Evolutionary conservation across 2,888 invertebrate species (phyloP).

Genomic region (Apotomis capreana): DNA sequence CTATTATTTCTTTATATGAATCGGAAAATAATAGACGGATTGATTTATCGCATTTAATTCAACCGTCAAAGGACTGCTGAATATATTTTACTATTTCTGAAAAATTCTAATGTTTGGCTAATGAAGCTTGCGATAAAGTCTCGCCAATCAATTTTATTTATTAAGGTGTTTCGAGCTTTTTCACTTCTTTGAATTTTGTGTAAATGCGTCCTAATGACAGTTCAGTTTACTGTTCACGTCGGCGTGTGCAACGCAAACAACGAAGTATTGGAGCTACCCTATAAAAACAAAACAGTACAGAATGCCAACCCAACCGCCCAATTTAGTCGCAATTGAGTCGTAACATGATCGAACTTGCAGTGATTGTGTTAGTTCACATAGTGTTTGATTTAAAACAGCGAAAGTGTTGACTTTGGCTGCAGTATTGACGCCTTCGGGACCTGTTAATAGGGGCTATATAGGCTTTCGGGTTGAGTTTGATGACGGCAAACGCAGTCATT

Average conservation of each 20-base stretch:
- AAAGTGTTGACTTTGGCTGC: slow-evolving; percentile 4
- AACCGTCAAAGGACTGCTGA: too few species aligned
- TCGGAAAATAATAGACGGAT: too few species aligned
- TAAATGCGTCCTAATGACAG: slow-evolving; percentile 10
- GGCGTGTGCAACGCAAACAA: slow-evolving; percentile 10
- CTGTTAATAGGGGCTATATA: background rate
- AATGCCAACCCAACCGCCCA: background rate
- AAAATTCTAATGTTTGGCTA: too few species aligned
- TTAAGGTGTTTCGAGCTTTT: background rate
- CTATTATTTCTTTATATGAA: too few species aligned
- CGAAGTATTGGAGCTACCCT: slow-evolving; percentile 1
- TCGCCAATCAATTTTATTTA: too few species aligned
- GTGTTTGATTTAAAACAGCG: background rate
- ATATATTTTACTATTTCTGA: too few species aligned
- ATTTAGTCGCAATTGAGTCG: background rate
- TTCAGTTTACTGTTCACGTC: slow-evolving; percentile 14
- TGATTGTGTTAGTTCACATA: background rate
- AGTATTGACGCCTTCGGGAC: background rate
- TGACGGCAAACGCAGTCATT: background rate
- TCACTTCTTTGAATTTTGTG: background rate
- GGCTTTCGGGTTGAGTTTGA: slow-evolving; percentile 3
- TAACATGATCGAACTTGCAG: background rate
- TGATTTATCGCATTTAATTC: too few species aligned
- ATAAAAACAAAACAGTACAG: slow-evolving; percentile 6
- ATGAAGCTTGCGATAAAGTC: too few species aligned